Percentiles rank a stretch among this genome's conserved stretches.
Evolutionary conservation across 2,888 invertebrate genomes (phyloP).

Genomic region (Drosophila prostipennis): DNA sequence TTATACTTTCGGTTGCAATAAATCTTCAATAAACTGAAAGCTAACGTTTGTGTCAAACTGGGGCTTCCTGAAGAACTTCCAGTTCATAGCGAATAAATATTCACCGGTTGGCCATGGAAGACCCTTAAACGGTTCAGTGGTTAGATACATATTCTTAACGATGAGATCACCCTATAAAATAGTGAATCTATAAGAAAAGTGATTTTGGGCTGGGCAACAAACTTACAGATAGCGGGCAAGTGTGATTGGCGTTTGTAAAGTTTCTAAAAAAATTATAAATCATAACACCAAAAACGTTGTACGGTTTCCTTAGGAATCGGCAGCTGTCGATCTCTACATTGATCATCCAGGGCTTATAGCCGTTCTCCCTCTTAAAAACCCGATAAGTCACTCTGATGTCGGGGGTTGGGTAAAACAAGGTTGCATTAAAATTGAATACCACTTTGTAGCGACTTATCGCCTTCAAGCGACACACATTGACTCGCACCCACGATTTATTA

Average conservation of each 20-base stretch:
- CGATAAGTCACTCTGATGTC: slow-evolving; percentile 9
- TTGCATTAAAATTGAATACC: slow-evolving; percentile 25
- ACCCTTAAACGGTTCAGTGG: not conserved
- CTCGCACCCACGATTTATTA: slow-evolving; percentile 48
- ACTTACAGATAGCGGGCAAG: slow-evolving; percentile 30
- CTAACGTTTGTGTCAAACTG: slow-evolving; percentile 42
- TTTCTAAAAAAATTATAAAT: slow-evolving; percentile 14
- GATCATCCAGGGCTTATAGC: slow-evolving; percentile 47
- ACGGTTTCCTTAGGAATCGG: slow-evolving; percentile 14
- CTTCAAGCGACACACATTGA: slow-evolving; percentile 45
- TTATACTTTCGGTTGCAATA: not conserved
- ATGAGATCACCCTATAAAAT: not conserved
- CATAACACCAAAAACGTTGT: slow-evolving; percentile 32
- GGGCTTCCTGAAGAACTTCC: slow-evolving; percentile 35
- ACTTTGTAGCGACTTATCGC: slow-evolving; percentile 43
- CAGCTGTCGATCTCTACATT: slow-evolving; percentile 34
- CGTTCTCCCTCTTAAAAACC: slow-evolving; percentile 42
- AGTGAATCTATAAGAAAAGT: not conserved
- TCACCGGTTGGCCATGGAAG: slow-evolving; percentile 40
- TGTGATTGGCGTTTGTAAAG: slow-evolving; percentile 45
- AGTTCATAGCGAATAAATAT: slow-evolving; percentile 39
- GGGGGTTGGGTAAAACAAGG: slow-evolving; percentile 22
- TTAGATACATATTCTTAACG: slow-evolving; percentile 1
- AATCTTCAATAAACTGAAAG: slow-evolving; percentile 39
- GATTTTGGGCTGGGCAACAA: not conserved